Evolutionary conservation across 2,888 invertebrate genomes (phyloP).

Genomic region (Ditula angustiorana): DNA sequence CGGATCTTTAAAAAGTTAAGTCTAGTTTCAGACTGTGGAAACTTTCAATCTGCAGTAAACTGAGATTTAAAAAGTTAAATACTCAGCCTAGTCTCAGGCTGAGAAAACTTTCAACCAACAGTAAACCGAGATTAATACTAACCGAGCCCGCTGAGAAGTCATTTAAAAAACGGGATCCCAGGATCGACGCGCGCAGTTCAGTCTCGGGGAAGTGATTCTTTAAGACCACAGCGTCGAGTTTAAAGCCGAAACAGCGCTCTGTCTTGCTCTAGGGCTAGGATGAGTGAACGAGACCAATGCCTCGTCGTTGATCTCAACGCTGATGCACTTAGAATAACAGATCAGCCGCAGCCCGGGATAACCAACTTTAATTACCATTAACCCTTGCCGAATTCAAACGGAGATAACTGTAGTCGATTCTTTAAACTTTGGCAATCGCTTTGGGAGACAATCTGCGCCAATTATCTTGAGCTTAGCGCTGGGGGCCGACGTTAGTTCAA

Average conservation of each 20-base stretch:
- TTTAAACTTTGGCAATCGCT: constrained; percentile 74
- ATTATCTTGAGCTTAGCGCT: constrained; percentile 76
- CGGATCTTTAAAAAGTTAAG: too few relatives aligned
- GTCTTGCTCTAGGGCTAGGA: too few relatives aligned
- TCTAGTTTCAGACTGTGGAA: too few relatives aligned
- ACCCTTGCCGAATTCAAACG: constrained; percentile 72
- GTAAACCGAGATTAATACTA: not conserved
- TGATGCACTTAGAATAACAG: too few relatives aligned
- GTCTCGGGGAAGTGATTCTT: too few relatives aligned
- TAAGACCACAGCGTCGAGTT: too few relatives aligned
- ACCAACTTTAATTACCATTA: constrained; percentile 79
- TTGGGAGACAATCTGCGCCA: constrained; percentile 72
- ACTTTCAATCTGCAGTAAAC: not conserved
- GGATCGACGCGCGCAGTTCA: constrained; percentile 33
- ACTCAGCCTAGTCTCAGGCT: not conserved
- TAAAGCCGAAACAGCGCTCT: too few relatives aligned
- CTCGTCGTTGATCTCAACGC: too few relatives aligned
- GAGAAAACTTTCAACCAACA: not conserved
- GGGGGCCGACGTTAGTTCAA: constrained; percentile 46
- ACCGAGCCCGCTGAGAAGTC: constrained; percentile 27
- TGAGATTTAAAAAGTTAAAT: not conserved
- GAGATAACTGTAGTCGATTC: constrained; percentile 77
- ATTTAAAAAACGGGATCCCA: constrained; percentile 40
- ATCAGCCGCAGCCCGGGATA: constrained; percentile 54
- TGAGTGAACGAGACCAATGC: too few relatives aligned